phyloP scores from a whole-genome alignment of 2,797 vertebrate species.

The Antrozous pallidus region DNA sequence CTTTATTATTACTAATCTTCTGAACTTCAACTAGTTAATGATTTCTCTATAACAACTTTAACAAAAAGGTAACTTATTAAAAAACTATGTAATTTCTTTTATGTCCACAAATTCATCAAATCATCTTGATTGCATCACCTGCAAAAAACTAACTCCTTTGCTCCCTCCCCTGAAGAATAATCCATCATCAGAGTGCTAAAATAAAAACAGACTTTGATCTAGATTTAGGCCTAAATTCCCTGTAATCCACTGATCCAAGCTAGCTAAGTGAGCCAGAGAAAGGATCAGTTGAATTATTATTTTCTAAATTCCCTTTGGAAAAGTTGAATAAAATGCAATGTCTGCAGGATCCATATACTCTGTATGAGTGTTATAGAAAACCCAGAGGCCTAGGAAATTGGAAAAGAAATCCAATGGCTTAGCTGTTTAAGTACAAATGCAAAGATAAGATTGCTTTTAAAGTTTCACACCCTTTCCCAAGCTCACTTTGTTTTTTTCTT shows the following conservation, averaged over 20 bases:
- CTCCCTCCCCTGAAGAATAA: background rate
- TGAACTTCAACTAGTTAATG: background rate
- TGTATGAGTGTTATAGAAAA: slow-evolving; percentile 63
- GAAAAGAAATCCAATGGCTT: slow-evolving; percentile 64
- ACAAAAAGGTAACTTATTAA: background rate
- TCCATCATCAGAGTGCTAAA: slow-evolving; percentile 48
- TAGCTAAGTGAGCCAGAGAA: slow-evolving; percentile 68
- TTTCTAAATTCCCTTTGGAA: slow-evolving; percentile 74
- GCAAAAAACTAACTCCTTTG: background rate
- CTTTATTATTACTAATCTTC: slow-evolving; percentile 17
- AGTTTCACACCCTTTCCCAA: slow-evolving; percentile 39
- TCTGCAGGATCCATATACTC: slow-evolving; percentile 40
- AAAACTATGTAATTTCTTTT: background rate
- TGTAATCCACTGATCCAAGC: slow-evolving; percentile 70
- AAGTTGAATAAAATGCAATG: slow-evolving; percentile 64
- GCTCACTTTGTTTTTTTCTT: slow-evolving; percentile 52
- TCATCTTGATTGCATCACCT: background rate
- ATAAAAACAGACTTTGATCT: slow-evolving; percentile 31
- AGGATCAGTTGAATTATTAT: slow-evolving; percentile 78
- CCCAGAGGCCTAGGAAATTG: slow-evolving; percentile 56
- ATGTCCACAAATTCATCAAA: background rate
- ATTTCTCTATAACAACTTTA: background rate
- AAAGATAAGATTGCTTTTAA: slow-evolving; percentile 65
- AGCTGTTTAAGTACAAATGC: slow-evolving; percentile 48
- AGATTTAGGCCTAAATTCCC: slow-evolving; percentile 55